Evolutionary conservation across 2,797 vertebrate genomes (phyloP), one percentile per base, ranked within the genome.

Genomic region (Argya squamiceps): DNA sequence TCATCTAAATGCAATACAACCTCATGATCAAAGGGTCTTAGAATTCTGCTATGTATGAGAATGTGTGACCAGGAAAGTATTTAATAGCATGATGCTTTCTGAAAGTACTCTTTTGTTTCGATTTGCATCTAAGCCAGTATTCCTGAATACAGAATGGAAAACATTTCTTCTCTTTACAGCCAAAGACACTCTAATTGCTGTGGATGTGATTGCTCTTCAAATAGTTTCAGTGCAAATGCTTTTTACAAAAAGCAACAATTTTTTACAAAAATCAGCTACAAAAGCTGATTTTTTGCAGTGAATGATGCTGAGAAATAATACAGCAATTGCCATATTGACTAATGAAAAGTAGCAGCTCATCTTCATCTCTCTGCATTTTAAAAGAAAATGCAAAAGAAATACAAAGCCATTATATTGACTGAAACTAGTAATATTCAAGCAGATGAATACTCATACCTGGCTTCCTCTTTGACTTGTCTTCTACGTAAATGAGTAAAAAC

Each of bases 1-100:
- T 6, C 27, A 0, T 32, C 1, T 22, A 37, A 18, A 46, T 62
- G 22, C 52, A 14, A 5, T n/a, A 27, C 1, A 0, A 11, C 23
- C 26, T 88, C n/a, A 23, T 15, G 11, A 20, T 60, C 23, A 52
- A 18, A 47, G 46, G 29, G 19, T 32, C 30, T 39, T 50, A 27
- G 19, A 75, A 64, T 39, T 58, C 53, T 47, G 26, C 39, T 56
- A 34, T 26, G 3, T 22, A 36, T 52, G 12, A 82, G 62, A 62
- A 67, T 12, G 12, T 59, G 60, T n/a, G 63, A 59, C 15, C 37
- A 59, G 60, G 47, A 83, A 53, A 46, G 23, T 6, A 32, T 68
- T 87, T 76, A 59, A 32, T 19, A 62, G 53, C 24, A 46, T 19
- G 27, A 9, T 30, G 7, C 32, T 82, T 22, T 44, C 59, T 82